These are phyloP conservation scores for Pheucticus melanocephalus DNA, from an alignment of 2,113 vertebrate genomes.

Conservation along the genomic window DNA sequence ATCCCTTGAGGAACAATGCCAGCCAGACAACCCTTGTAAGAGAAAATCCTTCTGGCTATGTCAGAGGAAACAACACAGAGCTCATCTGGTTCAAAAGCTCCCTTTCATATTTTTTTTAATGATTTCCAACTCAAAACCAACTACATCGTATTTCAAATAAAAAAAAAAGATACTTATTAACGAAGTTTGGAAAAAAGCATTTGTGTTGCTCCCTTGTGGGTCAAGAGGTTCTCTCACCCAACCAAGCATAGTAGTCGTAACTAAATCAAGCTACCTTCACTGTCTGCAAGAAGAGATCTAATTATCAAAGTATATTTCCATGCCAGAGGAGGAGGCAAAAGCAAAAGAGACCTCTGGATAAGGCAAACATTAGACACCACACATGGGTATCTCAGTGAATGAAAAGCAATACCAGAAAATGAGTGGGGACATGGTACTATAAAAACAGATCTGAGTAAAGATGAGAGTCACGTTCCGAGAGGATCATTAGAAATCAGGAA, in stretches of 20 bases:
- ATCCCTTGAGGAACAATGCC: not conserved
- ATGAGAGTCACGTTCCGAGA: not conserved
- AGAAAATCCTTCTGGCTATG: not conserved
- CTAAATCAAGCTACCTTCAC: slow-evolving; percentile 26
- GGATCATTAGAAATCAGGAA: not conserved
- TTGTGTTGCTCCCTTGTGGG: not conserved
- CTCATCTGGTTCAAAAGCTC: not conserved
- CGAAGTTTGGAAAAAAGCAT: not conserved
- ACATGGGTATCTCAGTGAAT: not conserved
- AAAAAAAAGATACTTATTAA: not conserved
- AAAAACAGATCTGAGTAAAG: not conserved
- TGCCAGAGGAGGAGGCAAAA: not conserved
- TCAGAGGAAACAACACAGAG: not conserved
- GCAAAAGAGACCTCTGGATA: not conserved
- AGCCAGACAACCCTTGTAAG: not conserved
- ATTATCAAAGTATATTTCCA: not conserved
- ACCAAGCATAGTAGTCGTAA: not conserved
- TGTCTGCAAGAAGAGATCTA: not conserved
- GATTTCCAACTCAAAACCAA: not conserved
- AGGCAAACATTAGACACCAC: not conserved
- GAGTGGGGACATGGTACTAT: not conserved
- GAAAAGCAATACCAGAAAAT: not conserved
- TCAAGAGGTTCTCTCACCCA: not conserved
- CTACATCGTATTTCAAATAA: not conserved
- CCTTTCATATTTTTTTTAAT: not conserved